These are phyloP conservation scores for Pachypanchax playfairii DNA, from an alignment of 2,113 vertebrate genomes.

Conservation along the genomic window DNA sequence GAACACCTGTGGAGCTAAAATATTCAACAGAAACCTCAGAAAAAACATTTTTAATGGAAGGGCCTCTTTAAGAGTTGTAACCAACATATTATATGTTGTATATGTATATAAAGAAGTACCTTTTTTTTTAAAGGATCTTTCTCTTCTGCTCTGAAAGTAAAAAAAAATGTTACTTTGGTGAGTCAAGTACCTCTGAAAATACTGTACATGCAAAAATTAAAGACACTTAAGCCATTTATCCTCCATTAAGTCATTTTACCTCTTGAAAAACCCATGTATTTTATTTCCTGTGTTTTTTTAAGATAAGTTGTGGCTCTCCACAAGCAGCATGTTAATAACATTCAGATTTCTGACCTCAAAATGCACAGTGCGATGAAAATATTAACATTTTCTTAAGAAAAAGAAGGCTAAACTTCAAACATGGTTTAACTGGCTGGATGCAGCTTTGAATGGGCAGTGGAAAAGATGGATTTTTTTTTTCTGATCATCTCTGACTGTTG, in stretches of 20 bases:
- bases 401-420: conserved; percentile 21
- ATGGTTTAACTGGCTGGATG: conserved; percentile 8
- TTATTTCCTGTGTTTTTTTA: conserved; percentile 28
- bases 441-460: neutral
- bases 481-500: neutral
- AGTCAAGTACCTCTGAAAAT: conserved; percentile 35
- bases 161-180: conserved; percentile 9
- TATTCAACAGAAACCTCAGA: too few relatives aligned
- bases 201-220: conserved; percentile 30
- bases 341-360: conserved; percentile 30
- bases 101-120: too few relatives aligned
- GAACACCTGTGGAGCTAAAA: too few relatives aligned
- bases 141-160: conserved; percentile 19
- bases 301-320: conserved; percentile 18
- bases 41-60: too few relatives aligned
- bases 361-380: conserved; percentile 21
- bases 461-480: conserved; percentile 2
- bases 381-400: conserved; percentile 28
- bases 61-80: too few relatives aligned
- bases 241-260: conserved; percentile 13
- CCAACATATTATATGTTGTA: too few relatives aligned
- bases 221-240: conserved; percentile 9
- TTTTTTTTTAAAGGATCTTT: conserved; percentile 23
- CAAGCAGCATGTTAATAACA: conserved; percentile 30
- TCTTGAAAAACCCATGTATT: conserved; percentile 17